phyloP scores from a whole-genome alignment of 1,140 invertebrate genomes.

The Phymorhynchus buccinoides region DNA sequence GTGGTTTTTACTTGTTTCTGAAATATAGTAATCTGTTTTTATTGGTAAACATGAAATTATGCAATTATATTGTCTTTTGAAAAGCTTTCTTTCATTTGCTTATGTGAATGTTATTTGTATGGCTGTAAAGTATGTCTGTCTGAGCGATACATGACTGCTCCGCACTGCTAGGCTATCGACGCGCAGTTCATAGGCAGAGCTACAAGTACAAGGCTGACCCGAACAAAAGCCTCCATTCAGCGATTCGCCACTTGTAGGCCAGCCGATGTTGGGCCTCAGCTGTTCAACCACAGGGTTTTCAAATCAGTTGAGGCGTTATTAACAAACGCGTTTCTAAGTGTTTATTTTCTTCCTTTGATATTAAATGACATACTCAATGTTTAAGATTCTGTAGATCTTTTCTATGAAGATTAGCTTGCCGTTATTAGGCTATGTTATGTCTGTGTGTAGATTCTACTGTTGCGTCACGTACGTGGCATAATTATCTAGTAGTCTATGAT shows the following conservation, averaged over 20 bases:
- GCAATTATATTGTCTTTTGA: background rate
- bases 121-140: background rate
- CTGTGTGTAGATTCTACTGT: too few species aligned
- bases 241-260: background rate
- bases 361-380: too few species aligned
- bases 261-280: background rate
- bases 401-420: too few species aligned
- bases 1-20: constrained; percentile 56
- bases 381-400: too few species aligned
- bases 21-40: constrained; percentile 38
- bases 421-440: too few species aligned
- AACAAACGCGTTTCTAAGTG: background rate
- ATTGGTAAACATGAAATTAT: background rate
- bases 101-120: background rate
- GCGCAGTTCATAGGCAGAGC: background rate
- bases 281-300: background rate
- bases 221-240: constrained; percentile 11
- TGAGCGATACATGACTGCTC: background rate
- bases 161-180: background rate
- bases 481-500: too few species aligned
- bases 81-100: background rate
- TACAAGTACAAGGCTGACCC: background rate
- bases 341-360: too few species aligned
- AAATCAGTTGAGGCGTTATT: background rate
- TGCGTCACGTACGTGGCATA: too few species aligned